phyloP scores from a whole-genome alignment of 2,888 invertebrate genomes.

The Apoda limacodes region DNA sequence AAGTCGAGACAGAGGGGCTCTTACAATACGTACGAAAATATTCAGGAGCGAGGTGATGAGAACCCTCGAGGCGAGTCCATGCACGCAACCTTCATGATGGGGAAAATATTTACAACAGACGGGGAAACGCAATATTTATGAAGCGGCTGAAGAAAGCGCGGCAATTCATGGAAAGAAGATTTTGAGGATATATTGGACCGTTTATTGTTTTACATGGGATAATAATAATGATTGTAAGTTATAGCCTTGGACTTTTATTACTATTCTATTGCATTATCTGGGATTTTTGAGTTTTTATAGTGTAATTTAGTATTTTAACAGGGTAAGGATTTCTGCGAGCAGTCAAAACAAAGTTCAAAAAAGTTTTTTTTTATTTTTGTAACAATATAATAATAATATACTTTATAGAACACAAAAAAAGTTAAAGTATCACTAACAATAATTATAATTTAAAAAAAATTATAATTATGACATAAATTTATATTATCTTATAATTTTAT shows the following conservation, averaged over 20 bases:
- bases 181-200: conserved; percentile 26
- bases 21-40: conserved; percentile 54
- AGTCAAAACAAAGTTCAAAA: too few relatives aligned
- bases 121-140: conserved; percentile 56
- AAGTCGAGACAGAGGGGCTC: conserved; percentile 65
- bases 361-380: too few relatives aligned
- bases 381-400: not conserved
- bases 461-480: too few relatives aligned
- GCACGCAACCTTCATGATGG: conserved; percentile 56
- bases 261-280: too few relatives aligned
- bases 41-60: conserved; percentile 64
- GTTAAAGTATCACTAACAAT: too few relatives aligned
- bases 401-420: not conserved
- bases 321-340: too few relatives aligned
- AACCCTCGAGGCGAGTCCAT: conserved; percentile 53
- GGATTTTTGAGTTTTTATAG: too few relatives aligned
- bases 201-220: conserved; percentile 42
- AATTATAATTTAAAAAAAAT: too few relatives aligned
- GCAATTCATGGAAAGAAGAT: conserved; percentile 31
- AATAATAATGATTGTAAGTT: conserved; percentile 35
- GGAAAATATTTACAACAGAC: conserved; percentile 58
- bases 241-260: conserved; percentile 18
- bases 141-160: conserved; percentile 37
- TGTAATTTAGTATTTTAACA: too few relatives aligned
- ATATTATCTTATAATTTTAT: too few relatives aligned